Conservation (phyloP, 2,113 vertebrate genomes). For the Meleagris gallopavo region DNA sequence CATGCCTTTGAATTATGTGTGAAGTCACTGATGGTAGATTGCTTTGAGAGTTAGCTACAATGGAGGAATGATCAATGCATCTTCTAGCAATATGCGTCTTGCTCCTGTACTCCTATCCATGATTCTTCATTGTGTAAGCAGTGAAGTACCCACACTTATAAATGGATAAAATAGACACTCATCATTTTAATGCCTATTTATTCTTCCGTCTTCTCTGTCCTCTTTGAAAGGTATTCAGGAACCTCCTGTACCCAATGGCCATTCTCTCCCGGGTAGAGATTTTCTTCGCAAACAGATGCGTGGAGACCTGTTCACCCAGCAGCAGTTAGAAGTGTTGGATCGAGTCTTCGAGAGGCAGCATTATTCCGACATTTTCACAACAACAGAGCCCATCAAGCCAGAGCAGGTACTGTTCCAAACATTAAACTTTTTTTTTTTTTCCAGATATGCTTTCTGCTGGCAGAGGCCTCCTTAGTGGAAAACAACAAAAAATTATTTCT, state of each 20-base stretch:
- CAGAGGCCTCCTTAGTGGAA: neutral
- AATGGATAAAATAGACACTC: neutral
- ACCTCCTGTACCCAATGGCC: slow-evolving; percentile 94
- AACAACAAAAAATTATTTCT: neutral
- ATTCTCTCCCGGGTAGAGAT: slow-evolving; percentile 93
- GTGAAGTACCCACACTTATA: neutral
- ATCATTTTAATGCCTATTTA: neutral
- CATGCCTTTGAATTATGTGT: neutral
- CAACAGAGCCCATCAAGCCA: slow-evolving; percentile 91
- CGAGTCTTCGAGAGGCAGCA: slow-evolving; percentile 96
- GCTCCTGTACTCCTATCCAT: neutral
- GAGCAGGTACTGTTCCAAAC: slow-evolving; percentile 88
- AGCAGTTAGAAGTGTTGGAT: slow-evolving; percentile 98
- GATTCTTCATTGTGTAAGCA: neutral
- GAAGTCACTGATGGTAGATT: rapidly evolving
- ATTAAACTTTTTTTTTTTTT: neutral
- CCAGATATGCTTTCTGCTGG: neutral
- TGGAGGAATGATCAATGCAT: neutral
- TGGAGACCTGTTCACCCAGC: slow-evolving; percentile 96
- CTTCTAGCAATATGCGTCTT: neutral
- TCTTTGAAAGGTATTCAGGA: slow-evolving; percentile 90
- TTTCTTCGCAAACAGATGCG: slow-evolving; percentile 99
- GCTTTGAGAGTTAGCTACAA: neutral
- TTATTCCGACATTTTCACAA: slow-evolving; percentile 92
- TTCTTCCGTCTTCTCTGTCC: slow-evolving; percentile 42